A percentile compares a stretch with the other conserved stretches of the same genome.
Evolutionary conservation across 2,888 invertebrate genomes (phyloP).

Genomic region (Camponotus fellah): DNA sequence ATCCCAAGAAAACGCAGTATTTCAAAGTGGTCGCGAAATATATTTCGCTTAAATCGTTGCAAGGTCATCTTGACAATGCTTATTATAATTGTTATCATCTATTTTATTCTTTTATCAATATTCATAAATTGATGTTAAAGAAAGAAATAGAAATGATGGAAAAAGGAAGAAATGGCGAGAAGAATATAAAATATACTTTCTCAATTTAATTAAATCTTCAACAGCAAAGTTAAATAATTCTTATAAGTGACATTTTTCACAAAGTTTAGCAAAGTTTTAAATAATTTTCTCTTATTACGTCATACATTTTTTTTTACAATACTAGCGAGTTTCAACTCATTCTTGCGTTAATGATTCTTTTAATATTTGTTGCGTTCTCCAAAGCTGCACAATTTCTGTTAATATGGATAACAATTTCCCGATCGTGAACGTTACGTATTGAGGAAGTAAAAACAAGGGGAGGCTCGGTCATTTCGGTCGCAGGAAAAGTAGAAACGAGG

Average conservation of each 20-base stretch:
- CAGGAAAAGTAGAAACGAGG: background rate
- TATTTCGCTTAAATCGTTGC: background rate
- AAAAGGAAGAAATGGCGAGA: background rate
- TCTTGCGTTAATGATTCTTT: background rate
- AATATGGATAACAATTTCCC: background rate
- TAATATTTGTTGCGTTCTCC: background rate
- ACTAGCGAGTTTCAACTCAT: background rate
- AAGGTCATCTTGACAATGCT: background rate
- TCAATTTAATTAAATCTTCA: background rate
- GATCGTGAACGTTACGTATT: background rate
- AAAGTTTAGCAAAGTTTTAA: conserved; percentile 1
- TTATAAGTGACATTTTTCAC: background rate
- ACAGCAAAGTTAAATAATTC: background rate
- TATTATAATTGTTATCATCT: background rate
- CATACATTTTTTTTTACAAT: background rate
- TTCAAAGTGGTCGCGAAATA: background rate
- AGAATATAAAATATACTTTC: background rate
- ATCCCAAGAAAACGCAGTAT: conserved; percentile 50
- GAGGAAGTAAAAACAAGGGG: conserved; percentile 35
- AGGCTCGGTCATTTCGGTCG: conserved; percentile 25
- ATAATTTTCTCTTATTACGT: background rate
- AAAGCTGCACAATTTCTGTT: conserved; percentile 12
- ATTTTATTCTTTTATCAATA: background rate
- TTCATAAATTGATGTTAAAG: background rate
- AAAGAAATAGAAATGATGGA: background rate